phyloP scores from a whole-genome alignment of 2,888 invertebrate genomes.

The Melanostoma scalare region DNA sequence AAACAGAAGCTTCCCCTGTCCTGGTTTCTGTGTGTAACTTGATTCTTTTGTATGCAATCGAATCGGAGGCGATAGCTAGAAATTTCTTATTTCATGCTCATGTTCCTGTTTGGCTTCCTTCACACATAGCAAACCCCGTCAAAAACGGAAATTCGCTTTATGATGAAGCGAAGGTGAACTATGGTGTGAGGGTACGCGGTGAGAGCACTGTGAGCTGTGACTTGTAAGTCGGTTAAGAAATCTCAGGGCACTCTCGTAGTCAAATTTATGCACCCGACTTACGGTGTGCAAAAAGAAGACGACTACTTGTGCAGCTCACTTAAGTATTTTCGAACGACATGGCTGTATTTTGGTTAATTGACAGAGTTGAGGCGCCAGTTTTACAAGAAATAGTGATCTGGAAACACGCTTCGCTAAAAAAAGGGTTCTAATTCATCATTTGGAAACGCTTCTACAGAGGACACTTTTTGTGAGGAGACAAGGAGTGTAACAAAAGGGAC shows the following conservation, averaged over 20 bases:
- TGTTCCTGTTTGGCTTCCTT: slow-evolving; percentile 48
- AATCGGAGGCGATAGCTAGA: slow-evolving; percentile 68
- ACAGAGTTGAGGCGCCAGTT: not conserved
- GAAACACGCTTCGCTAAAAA: not conserved
- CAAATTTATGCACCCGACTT: slow-evolving; percentile 53
- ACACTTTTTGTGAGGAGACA: too few relatives aligned
- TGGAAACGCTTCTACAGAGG: too few relatives aligned
- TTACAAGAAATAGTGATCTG: not conserved
- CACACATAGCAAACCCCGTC: slow-evolving; percentile 6
- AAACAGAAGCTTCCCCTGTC: slow-evolving; percentile 1
- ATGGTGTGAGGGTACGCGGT: not conserved
- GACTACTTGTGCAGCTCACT: slow-evolving; percentile 54
- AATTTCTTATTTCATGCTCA: slow-evolving; percentile 59
- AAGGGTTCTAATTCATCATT: too few relatives aligned
- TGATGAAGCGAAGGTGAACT: slow-evolving; percentile 49
- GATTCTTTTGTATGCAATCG: slow-evolving; percentile 71
- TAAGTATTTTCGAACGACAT: slow-evolving; percentile 10
- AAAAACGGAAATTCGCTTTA: slow-evolving; percentile 64
- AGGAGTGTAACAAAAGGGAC: too few relatives aligned
- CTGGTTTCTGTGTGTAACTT: slow-evolving; percentile 40
- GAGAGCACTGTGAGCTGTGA: slow-evolving; percentile 19
- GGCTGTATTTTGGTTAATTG: not conserved
- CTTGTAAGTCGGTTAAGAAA: not conserved
- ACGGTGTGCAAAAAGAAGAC: slow-evolving; percentile 44
- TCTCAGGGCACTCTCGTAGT: slow-evolving; percentile 6